A percentile compares a stretch with the other conserved stretches of the same genome.
phyloP scores from a whole-genome alignment of 2,113 vertebrate genomes.

The Tamias sibiricus region DNA sequence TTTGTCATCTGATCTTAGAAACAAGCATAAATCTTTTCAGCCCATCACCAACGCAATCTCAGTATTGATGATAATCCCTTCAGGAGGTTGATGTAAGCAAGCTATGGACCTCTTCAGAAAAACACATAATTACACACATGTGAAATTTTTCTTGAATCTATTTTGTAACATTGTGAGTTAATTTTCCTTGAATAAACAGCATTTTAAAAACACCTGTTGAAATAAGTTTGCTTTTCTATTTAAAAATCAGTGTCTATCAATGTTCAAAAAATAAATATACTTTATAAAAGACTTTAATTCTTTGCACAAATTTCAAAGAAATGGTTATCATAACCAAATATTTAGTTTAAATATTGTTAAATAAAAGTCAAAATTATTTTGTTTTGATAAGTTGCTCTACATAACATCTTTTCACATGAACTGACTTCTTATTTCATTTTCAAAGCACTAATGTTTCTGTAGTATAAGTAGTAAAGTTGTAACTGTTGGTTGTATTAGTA shows the following conservation, averaged over 20 bases:
- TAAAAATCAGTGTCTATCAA: background rate
- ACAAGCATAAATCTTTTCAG: background rate
- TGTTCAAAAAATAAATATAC: background rate
- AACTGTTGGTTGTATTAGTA: background rate
- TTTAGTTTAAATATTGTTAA: background rate
- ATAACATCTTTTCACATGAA: background rate
- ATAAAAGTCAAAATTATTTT: background rate
- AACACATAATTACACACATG: background rate
- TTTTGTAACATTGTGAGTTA: background rate
- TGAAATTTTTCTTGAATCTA: background rate
- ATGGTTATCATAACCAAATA: background rate
- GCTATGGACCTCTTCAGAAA: background rate
- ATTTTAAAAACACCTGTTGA: background rate
- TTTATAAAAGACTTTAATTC: background rate
- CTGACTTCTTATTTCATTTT: background rate
- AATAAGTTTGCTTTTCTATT: background rate
- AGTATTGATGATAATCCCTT: background rate
- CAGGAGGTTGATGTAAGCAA: background rate
- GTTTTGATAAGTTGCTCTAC: background rate
- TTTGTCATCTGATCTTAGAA: background rate
- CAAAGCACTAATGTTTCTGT: background rate
- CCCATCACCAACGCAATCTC: background rate
- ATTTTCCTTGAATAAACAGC: background rate
- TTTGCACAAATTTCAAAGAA: constrained; percentile 7
- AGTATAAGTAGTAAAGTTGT: background rate